Evolutionary conservation across 2,797 vertebrate genomes (phyloP).

Genomic region (Percopsis omiscomaycus): DNA sequence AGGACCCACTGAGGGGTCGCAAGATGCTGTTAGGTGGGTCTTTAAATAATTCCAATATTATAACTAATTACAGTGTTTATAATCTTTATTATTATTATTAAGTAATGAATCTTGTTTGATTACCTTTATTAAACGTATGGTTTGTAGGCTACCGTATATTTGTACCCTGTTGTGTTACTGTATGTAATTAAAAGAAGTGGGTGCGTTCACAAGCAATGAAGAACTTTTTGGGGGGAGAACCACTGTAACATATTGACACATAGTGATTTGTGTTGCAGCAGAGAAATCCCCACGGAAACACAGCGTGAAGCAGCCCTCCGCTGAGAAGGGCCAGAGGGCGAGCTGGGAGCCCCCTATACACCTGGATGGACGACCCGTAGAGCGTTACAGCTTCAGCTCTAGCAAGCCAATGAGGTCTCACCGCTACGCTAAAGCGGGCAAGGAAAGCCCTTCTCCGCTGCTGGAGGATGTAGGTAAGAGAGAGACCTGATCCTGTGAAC

Average conservation of each 20-base stretch:
- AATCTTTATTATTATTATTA: too few species aligned
- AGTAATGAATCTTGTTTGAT: too few species aligned
- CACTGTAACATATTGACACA: background rate
- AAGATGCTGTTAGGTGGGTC: too few species aligned
- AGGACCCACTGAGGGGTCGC: too few species aligned
- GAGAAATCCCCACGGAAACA: conserved; percentile 74
- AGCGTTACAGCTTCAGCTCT: conserved; percentile 76
- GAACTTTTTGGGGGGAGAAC: too few species aligned
- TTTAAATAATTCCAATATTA: too few species aligned
- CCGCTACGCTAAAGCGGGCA: conserved; percentile 72
- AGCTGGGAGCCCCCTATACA: conserved; percentile 80
- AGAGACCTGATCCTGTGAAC: background rate
- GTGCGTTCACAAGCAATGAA: too few species aligned
- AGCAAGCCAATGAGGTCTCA: conserved; percentile 80
- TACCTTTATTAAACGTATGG: too few species aligned
- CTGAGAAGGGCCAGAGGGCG: conserved; percentile 74
- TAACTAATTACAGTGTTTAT: too few species aligned
- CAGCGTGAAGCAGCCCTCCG: conserved; percentile 76
- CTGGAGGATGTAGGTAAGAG: conserved; percentile 81
- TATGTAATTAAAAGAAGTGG: too few species aligned
- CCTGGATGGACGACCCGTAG: conserved; percentile 73
- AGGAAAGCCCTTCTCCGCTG: conserved; percentile 68
- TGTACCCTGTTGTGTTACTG: too few species aligned
- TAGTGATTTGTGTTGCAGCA: conserved; percentile 64
- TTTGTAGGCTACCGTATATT: too few species aligned